These are phyloP conservation scores for Drosophila pegasa DNA, from an alignment of 2,888 invertebrate species.

Conservation along the genomic window DNA sequence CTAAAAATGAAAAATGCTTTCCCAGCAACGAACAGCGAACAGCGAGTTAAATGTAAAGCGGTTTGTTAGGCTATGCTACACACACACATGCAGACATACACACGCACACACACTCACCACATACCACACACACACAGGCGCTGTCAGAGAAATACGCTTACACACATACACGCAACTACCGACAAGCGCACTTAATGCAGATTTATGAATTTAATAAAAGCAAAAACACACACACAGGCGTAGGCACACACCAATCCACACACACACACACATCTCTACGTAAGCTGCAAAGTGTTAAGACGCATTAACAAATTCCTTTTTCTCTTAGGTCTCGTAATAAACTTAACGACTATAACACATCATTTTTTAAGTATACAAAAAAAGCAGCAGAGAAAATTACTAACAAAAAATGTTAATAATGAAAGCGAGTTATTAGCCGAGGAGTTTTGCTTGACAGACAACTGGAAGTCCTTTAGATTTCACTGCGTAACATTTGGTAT, in stretches of 20 bases:
- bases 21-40: conserved; percentile 24
- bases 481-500: not conserved
- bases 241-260: conserved; percentile 4
- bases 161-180: conserved; percentile 24
- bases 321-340: conserved; percentile 10
- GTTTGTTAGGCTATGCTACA: conserved; percentile 25
- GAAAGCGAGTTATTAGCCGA: not conserved
- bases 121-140: conserved; percentile 17
- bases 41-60: conserved; percentile 21
- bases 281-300: conserved; percentile 53
- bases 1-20: conserved; percentile 74
- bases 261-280: conserved; percentile 20
- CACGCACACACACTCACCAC: not conserved
- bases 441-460: not conserved
- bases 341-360: conserved; percentile 5
- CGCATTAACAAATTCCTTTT: conserved; percentile 45
- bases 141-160: not conserved
- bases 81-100: conserved; percentile 4
- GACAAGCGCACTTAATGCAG: conserved; percentile 67
- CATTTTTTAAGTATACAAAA: not conserved
- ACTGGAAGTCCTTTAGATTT: not conserved
- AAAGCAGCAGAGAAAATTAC: not conserved
- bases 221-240: conserved; percentile 28
- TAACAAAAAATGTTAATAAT: not conserved
- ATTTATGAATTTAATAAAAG: conserved; percentile 77